phyloP scores from a whole-genome alignment of 1,140 invertebrate genomes.

The Cyrtorhinus lividipennis region DNA sequence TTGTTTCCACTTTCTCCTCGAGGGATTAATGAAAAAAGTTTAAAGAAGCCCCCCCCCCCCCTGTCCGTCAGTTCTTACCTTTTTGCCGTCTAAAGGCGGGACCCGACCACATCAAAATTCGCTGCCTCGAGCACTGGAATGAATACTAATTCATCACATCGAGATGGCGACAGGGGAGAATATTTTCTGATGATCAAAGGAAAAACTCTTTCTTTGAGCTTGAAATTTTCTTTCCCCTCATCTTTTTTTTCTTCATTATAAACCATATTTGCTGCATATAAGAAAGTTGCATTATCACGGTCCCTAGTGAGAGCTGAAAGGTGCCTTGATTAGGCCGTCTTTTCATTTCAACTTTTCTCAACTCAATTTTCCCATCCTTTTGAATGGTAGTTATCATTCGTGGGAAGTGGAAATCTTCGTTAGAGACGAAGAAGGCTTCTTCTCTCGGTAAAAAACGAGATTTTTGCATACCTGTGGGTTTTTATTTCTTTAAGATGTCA shows the following conservation, averaged over 20 bases:
- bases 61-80: neutral
- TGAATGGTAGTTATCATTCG: no score
- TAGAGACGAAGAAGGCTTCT: no score
- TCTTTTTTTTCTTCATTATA: constrained; percentile 6
- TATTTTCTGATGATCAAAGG: constrained; percentile 17
- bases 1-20: neutral
- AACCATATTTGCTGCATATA: constrained; percentile 18
- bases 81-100: neutral
- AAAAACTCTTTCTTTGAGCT: constrained; percentile 12
- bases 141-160: constrained; percentile 15
- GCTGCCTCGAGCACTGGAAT: constrained; percentile 8
- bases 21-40: constrained; percentile 18
- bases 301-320: neutral
- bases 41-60: neutral
- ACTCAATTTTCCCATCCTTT: no score
- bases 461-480: no score
- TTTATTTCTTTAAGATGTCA: no score
- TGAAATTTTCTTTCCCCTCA: neutral
- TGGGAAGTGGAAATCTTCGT: no score
- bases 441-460: no score
- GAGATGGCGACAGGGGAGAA: neutral
- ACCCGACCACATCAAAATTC: constrained; percentile 14
- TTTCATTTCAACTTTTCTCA: no score
- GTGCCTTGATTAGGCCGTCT: neutral
- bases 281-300: constrained; percentile 10